Base-by-base conservation (phyloP, 37 sponge, comb jelly and placozoan genomes). In the Oscarella lobularis region DNA sequence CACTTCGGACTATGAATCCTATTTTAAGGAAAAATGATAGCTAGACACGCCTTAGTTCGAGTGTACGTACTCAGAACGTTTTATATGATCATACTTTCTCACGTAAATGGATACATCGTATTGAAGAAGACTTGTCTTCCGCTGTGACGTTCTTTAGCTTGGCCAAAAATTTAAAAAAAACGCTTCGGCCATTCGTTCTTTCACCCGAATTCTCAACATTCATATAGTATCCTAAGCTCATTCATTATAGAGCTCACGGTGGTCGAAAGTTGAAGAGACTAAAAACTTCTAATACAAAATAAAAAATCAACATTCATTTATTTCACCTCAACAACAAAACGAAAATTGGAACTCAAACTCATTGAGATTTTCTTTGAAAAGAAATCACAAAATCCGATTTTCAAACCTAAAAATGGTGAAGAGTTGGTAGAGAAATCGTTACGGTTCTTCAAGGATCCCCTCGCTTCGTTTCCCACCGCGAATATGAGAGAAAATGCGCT, bases 171-270 rank as follows among this genome's bases (percentile, higher is more conserved):
- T 73, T 14, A 82, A 30, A n/a, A 72, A 39, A 55, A 82, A 82
- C 4, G 77, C 83, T 29, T 67, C 73, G 0, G 83, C 83, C 4
- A 72, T 36, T n/a, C n/a, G n/a, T n/a, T n/a, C n/a, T n/a, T 3
- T 77, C 83, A 35, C 83, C 36, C 38, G 39, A 41, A 32, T 40
- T 82, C 0, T 66, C 77, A 69, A 30, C 33, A 67, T 82, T 82
- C 83, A 82, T 82, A 5, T 40, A 31, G 55, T 82, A 77, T 1
- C 83, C 83, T 33, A 82, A 37, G 0, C 77, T 74, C 66, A 82
- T 33, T 38, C 2, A 82, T 39, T 3, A 82, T 39, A 0, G 33
- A 33, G 37, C 38, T 2, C 0, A 82, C 73, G 3, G 37, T 29
- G 29, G 68, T 31, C 2, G 31, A 39, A 1, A 36, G 30, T 29